Evolutionary conservation across 2,797 vertebrate genomes (phyloP), one percentile per base, ranked within the genome.

Genomic region (Hapalemur alaotrensis): DNA sequence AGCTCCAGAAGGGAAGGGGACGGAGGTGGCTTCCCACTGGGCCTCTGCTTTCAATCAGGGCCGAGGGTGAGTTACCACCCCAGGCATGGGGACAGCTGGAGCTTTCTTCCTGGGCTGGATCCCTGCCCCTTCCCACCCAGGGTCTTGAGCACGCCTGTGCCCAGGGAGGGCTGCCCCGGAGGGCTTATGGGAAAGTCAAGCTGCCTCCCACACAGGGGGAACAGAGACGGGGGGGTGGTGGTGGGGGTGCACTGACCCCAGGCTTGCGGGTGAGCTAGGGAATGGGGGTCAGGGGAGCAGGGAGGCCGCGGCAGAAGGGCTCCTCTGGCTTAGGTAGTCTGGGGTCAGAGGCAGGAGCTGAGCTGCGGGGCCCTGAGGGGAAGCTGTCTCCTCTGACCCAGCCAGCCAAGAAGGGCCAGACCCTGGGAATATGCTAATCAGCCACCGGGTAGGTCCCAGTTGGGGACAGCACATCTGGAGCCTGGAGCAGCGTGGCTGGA

Each of bases 391-490:
- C 91, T 18, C 59, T 35, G 52, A n/a, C 79, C 30, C 28, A 2
- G 35, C 43, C 67, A 84, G 80, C 59, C 82, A 67, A 25, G 82
- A 82, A 48, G 65, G 78, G 69, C 43, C n/a, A 3, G 88, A 94
- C 78, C 93, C 92, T 98, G 97, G 93, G 97, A 97, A 98, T 83
- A 76, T 80, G 92, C 90, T 93, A 61, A 93, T 83, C 79, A 76
- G 93, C 28, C 46, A 28, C 23, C 0, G 7, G 46, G 72, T 2
- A 59, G 84, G 93, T 96, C 94, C 95, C 85, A 81, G 69, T 2
- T 73, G 95, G 94, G 94, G 80, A 95, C 41, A 70, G 75, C 85
- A 83, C 96, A 97, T 97, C 95, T 97, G 96, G 89, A 97, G 93
- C 78, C 69, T 11, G n/a, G 67, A 92, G 65, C 5, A n/a, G 87